These are phyloP conservation scores for Aphelinus atriplicis DNA, from an alignment of 1,140 invertebrate genomes.

Conservation along the genomic window DNA sequence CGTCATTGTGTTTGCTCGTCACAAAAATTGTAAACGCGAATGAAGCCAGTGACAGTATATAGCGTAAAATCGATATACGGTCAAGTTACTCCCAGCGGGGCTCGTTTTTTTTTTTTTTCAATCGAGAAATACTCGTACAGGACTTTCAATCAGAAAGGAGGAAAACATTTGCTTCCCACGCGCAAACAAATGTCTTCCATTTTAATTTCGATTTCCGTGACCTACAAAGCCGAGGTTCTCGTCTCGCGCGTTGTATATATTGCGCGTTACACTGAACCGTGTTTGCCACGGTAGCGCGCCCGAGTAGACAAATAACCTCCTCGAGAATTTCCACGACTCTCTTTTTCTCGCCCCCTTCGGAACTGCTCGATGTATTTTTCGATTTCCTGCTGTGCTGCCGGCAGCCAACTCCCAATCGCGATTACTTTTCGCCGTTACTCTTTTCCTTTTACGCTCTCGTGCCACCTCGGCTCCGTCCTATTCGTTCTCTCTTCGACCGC, in stretches of 20 bases:
- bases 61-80: too few species aligned
- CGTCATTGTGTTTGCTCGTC: too few species aligned
- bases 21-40: too few species aligned
- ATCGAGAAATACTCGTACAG: background rate
- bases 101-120: slow-evolving; percentile 6
- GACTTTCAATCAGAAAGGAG: background rate
- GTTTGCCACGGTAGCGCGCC: too few species aligned
- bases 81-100: background rate
- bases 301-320: slow-evolving; percentile 16
- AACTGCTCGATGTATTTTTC: slow-evolving; percentile 24
- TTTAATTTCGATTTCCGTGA: slow-evolving; percentile 23
- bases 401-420: slow-evolving; percentile 4
- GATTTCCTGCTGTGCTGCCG: background rate
- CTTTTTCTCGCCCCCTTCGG: background rate
- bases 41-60: too few species aligned
- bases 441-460: background rate
- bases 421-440: background rate
- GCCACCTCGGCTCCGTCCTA: background rate
- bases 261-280: too few species aligned
- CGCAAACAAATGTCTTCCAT: slow-evolving; percentile 7
- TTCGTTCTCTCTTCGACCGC: slow-evolving; percentile 6
- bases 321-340: slow-evolving; percentile 4
- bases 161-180: background rate
- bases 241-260: background rate
- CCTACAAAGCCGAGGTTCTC: background rate